Evolutionary conservation across 2,113 vertebrate species (phyloP), one percentile per base, ranked within the genome.

Genomic region (Oplegnathus fasciatus): DNA sequence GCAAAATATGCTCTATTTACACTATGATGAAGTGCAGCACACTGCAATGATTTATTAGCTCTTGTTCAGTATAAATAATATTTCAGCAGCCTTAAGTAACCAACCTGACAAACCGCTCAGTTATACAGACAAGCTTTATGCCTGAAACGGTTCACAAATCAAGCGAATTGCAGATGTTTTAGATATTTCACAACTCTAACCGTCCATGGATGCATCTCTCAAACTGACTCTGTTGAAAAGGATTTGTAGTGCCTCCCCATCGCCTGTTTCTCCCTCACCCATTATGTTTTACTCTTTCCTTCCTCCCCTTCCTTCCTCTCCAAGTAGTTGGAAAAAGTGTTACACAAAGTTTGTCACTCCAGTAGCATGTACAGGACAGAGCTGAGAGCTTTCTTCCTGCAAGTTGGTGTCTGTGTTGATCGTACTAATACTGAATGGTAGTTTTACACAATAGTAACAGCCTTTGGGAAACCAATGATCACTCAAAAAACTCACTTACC

Each of bases 71-170:
- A 62, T 44, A 81, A 60, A 92, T 62, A 75, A 83, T 80, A 78
- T 78, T 85, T 85, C 79, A 75, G 75, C 90, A 83, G 89, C 89
- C 90, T 89, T 89, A 92, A 86, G 44, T 78, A 83, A 73, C 82
- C 79, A 82, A 62, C 40, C 61, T 54, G 62, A 77, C 17, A 77
- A 86, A 85, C 68, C 80, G 62, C 14, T 54, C 69, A 26, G 30
- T 75, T 78, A 83, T 8, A 65, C 60, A 60, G 40, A 78, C 70
- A 75, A 6, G 72, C 81, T 85, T 82, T 62, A 74, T 54, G 68
- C 61, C 76, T 61, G 64, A 70, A 88, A 66, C 42, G 15, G 18
- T 32, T 65, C 50, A 73, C 42, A 83, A 65, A 68, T 73, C 34
- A 78, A 74, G 42, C 54, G 70, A 70, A 77, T 44, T 69, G 37